Base-by-base conservation (phyloP, 2,797 vertebrate species). In the Todus mexicanus region DNA sequence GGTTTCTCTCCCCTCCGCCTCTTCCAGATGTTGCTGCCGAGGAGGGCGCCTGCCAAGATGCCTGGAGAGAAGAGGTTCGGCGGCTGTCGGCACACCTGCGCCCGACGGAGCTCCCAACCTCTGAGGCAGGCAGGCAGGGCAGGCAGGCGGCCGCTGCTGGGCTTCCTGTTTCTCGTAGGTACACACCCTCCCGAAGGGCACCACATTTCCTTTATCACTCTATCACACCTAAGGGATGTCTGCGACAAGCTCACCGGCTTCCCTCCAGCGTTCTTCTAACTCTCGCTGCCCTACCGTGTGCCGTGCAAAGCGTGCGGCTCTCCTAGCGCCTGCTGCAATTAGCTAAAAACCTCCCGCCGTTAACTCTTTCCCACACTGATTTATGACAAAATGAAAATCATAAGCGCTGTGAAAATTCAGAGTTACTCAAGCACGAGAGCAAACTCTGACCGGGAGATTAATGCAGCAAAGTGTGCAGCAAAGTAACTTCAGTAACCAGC, bases 131-230 rank as follows among this genome's bases (percentile, higher is more conserved):
- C 75, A 54, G 56, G 48, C 79, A 53, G 54, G 48, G 71, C 66
- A 47, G 86, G 88, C 89, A 70, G 51, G 76, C 83, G 38, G 90
- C 93, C 70, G 84, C 89, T 45, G 95, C 91, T 87, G 82, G 48
- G 95, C 97, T 98, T 98, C 98, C 98, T 97, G 97, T 97, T 98
- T 96, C 97, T 94, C 90, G 37, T 42, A 91, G 92, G 97, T 96
- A 97, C 97, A 98, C 98, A 97, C 98, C 98, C 97, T 97, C 92
- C 93, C 63, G 91, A 87, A 94, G 94, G 94, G 96, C 97, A 96
- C 74, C 90, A 95, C 93, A 47, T 95, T 96, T 96, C 96, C 95
- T 97, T 96, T 94, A 97, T 94, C 97, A 87, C 76, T 61, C 6
- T 37, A 94, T 92, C 78, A 59, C 90, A 98, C 97, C 97, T 97